Evolutionary conservation across 2,113 vertebrate genomes (phyloP).

Genomic region (Grammomys dolichurus): DNA sequence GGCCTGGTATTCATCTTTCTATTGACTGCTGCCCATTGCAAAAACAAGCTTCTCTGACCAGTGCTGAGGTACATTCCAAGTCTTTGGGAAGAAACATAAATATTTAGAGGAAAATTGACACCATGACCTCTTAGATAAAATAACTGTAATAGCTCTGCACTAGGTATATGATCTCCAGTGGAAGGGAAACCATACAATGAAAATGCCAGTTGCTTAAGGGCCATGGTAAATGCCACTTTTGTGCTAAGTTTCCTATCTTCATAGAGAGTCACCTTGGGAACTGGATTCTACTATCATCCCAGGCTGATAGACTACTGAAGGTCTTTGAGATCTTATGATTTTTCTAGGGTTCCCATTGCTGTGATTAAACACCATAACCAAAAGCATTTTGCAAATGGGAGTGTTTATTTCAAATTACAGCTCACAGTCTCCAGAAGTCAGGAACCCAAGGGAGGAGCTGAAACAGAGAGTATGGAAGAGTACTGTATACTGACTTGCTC

Average conservation of each 20-base stretch:
- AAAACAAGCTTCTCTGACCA: not conserved
- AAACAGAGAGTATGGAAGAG: not conserved
- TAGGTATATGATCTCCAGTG: not conserved
- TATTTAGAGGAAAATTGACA: not conserved
- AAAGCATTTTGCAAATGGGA: not conserved
- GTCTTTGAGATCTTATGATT: no score
- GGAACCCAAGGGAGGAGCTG: not conserved
- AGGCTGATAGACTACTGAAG: not conserved
- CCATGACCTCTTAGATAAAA: not conserved
- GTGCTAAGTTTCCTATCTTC: not conserved
- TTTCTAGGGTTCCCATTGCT: no score
- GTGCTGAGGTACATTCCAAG: not conserved
- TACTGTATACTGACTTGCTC: not conserved
- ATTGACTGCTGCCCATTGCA: not conserved
- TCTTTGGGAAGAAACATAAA: not conserved
- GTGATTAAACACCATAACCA: not conserved
- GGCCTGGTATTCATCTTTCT: not conserved
- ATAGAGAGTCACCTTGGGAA: not conserved
- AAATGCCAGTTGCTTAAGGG: not conserved
- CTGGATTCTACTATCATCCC: not conserved
- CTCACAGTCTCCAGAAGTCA: not conserved
- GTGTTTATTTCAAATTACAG: not conserved
- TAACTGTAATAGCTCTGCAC: not conserved
- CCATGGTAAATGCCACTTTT: not conserved
- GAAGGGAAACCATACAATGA: no score